These are phyloP conservation scores for Napeogenes sylphis DNA, from an alignment of 2,888 invertebrate species.

Conservation along the genomic window DNA sequence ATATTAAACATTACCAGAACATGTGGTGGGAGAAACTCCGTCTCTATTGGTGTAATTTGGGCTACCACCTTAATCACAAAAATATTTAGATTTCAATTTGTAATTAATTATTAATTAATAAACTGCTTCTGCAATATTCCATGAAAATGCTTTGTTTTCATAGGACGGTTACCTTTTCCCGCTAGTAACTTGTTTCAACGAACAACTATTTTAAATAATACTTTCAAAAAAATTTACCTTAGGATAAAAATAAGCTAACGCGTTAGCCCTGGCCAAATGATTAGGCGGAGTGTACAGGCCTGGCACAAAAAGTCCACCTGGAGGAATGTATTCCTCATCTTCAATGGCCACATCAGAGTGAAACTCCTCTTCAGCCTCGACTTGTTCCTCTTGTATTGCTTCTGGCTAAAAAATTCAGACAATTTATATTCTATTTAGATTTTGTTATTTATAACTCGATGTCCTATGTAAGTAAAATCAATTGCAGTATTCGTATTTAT, in stretches of 20 bases:
- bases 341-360: constrained; percentile 62
- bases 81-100: too few species aligned
- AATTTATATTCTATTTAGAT: not conserved
- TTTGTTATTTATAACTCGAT: too few species aligned
- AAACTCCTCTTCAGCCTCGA: constrained; percentile 55
- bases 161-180: not conserved
- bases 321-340: constrained; percentile 67
- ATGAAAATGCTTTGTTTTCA: not conserved
- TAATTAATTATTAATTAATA: too few species aligned
- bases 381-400: constrained; percentile 38
- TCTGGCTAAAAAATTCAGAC: constrained; percentile 8
- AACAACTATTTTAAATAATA: too few species aligned
- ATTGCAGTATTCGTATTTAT: too few species aligned
- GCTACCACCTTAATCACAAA: constrained; percentile 42
- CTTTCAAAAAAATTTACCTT: constrained; percentile 43
- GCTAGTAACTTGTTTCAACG: too few species aligned
- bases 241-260: constrained; percentile 56
- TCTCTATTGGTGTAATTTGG: constrained; percentile 46
- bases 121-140: too few species aligned
- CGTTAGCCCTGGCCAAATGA: constrained; percentile 63
- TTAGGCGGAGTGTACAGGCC: constrained; percentile 65
- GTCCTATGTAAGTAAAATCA: too few species aligned
- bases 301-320: constrained; percentile 66
- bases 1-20: constrained; percentile 60
- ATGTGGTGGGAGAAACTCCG: constrained; percentile 63